These are phyloP conservation scores for Pseudomyrmex pallidus DNA, from an alignment of 1,140 invertebrate genomes.

Conservation along the genomic window DNA sequence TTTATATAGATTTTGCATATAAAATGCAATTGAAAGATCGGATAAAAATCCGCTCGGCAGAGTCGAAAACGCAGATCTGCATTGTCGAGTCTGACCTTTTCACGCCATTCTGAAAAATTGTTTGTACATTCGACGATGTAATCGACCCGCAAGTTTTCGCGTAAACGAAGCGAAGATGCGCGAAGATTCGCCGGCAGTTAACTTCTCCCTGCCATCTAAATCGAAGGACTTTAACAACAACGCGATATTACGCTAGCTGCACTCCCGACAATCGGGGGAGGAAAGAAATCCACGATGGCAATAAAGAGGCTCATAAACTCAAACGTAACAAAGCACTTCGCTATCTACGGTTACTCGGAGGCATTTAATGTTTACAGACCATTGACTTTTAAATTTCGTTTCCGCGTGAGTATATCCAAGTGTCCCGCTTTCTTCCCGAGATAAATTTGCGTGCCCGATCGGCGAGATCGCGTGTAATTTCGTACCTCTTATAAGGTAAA, in stretches of 20 bases:
- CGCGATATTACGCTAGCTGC: conserved; percentile 37
- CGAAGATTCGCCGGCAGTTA: conserved; percentile 26
- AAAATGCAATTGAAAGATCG: not conserved
- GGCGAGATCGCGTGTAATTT: conserved; percentile 23
- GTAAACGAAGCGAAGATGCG: conserved; percentile 14
- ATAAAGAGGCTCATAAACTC: conserved; percentile 63
- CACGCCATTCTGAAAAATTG: conserved; percentile 36
- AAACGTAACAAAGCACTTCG: conserved; percentile 43
- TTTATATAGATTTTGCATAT: not conserved
- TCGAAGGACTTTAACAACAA: conserved; percentile 17
- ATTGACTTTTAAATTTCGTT: conserved; percentile 61
- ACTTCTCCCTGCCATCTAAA: conserved; percentile 32
- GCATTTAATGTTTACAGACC: conserved; percentile 61
- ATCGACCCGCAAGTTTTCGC: not conserved
- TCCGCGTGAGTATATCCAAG: conserved; percentile 46
- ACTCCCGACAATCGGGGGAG: conserved; percentile 3
- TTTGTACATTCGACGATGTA: conserved; percentile 22
- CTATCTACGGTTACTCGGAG: conserved; percentile 63
- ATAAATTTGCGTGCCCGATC: conserved; percentile 47
- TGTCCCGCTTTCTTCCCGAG: conserved; percentile 34
- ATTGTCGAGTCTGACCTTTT: not conserved
- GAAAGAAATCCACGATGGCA: conserved; percentile 57
- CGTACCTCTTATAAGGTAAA: not conserved
- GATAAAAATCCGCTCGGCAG: not conserved
- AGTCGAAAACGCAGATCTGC: not conserved